A percentile compares a stretch with the other conserved stretches of the same genome.
These are phyloP conservation scores for Triops cancriformis DNA, from an alignment of 1,140 invertebrate species.

Conservation along the genomic window DNA sequence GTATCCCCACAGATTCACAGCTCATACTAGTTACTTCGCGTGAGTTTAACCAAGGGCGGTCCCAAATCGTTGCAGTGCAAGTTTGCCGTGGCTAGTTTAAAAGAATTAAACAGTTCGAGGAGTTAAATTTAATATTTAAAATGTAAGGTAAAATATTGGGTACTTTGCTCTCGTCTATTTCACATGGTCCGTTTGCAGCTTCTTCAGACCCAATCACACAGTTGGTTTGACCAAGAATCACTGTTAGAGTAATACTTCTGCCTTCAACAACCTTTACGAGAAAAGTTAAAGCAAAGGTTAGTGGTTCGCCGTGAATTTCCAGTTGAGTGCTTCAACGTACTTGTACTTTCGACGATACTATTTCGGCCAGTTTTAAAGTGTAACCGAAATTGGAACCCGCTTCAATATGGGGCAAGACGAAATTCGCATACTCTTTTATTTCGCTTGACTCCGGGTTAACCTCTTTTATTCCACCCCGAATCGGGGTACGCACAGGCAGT, in stretches of 20 bases:
- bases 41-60: conserved; percentile 23
- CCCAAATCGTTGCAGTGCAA: conserved; percentile 20
- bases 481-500: not conserved
- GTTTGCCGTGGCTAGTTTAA: conserved; percentile 10
- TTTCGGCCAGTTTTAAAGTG: not conserved
- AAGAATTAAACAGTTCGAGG: not conserved
- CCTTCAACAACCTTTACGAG: not conserved
- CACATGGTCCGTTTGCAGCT: not conserved
- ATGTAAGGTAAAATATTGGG: not conserved
- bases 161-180: not conserved
- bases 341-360: not conserved
- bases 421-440: not conserved
- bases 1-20: conserved; percentile 10
- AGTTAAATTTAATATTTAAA: not conserved
- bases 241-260: not conserved
- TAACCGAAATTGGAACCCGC: not conserved
- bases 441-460: not conserved
- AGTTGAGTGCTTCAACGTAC: not conserved
- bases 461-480: not conserved
- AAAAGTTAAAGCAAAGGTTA: not conserved
- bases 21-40: conserved; percentile 17
- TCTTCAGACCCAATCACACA: not conserved
- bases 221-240: not conserved
- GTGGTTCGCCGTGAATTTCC: not conserved
- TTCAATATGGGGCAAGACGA: not conserved